Conservation (phyloP, 2,797 vertebrate species). For the Alosa sapidissima region DNA sequence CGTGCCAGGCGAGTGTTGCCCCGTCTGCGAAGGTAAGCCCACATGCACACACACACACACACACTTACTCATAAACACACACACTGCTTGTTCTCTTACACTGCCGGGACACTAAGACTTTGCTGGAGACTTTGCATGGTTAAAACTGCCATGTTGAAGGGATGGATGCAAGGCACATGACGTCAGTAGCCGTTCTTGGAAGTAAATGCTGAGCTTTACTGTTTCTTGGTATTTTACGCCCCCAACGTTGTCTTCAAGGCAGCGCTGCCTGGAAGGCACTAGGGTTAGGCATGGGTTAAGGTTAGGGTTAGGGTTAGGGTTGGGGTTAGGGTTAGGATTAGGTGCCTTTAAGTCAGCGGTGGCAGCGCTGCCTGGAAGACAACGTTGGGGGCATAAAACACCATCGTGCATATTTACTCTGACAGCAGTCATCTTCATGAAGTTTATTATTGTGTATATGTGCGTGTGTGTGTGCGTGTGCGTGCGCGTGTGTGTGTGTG, state of each 20-base stretch:
- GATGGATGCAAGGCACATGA: neutral
- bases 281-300: too few species aligned
- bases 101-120: neutral
- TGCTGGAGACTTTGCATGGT: neutral
- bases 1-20: conserved; percentile 88
- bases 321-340: too few species aligned
- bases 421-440: neutral
- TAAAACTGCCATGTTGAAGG: neutral
- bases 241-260: too few species aligned
- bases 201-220: neutral
- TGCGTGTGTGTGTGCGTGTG: neutral
- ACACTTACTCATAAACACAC: neutral
- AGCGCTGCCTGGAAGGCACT: too few species aligned
- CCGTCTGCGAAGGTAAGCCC: conserved; percentile 83
- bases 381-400: too few species aligned
- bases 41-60: neutral
- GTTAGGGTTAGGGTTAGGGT: too few species aligned
- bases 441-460: neutral
- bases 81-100: neutral
- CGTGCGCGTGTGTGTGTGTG: neutral
- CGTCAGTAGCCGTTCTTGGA: neutral
- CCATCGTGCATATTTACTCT: neutral
- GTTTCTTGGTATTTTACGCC: too few species aligned
- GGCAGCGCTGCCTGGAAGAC: too few species aligned
- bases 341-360: too few species aligned